A percentile compares a stretch with the other conserved stretches of the same genome.
These are phyloP conservation scores for Delphinapterus leucas DNA, from an alignment of 2,113 vertebrate genomes.

Conservation along the genomic window DNA sequence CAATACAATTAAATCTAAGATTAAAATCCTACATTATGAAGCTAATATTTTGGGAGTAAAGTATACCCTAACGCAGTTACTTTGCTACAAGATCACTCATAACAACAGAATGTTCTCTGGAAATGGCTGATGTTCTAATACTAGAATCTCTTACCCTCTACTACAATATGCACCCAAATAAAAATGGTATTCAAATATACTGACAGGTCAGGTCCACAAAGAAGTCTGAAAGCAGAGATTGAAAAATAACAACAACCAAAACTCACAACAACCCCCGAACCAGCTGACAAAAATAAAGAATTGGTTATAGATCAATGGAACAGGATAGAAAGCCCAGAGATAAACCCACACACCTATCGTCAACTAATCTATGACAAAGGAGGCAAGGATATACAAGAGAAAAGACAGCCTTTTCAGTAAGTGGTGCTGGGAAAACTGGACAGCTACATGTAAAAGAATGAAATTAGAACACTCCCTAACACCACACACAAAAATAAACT, in stretches of 20 bases:
- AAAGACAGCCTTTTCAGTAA: too few relatives aligned
- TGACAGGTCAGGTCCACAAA: not conserved
- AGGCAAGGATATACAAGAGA: too few relatives aligned
- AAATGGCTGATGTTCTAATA: not conserved
- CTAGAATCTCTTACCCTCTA: not conserved
- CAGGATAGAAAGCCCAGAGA: too few relatives aligned
- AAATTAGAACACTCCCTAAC: too few relatives aligned
- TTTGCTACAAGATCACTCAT: not conserved
- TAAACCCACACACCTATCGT: too few relatives aligned
- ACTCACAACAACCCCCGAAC: not conserved
- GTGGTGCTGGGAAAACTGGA: too few relatives aligned
- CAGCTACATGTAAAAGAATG: too few relatives aligned
- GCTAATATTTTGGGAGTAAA: not conserved
- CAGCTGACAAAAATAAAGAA: not conserved
- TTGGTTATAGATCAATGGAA: too few relatives aligned
- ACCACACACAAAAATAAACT: too few relatives aligned
- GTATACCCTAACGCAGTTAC: not conserved
- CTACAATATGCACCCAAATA: constrained; percentile 2
- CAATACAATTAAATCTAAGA: constrained; percentile 20
- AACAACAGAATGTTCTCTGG: not conserved
- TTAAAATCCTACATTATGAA: not conserved
- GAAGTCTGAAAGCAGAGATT: not conserved
- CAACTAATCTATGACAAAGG: too few relatives aligned
- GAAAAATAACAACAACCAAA: constrained; percentile 10
- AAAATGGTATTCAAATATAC: not conserved